Base-by-base conservation (phyloP, 2,113 vertebrate species). In the Catagonus wagneri region DNA sequence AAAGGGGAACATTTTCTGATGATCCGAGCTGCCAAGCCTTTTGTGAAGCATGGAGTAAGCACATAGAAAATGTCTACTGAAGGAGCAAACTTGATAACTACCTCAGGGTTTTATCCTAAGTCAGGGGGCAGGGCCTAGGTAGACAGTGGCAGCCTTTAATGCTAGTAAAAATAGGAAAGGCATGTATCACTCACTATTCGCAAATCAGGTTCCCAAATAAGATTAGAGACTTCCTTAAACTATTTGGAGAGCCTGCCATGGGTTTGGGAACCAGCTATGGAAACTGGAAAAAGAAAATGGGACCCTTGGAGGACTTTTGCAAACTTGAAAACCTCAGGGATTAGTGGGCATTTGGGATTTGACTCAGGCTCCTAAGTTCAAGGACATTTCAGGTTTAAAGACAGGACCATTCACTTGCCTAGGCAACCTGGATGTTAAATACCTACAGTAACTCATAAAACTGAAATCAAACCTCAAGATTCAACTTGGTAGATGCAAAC, bases 181-280 rank as follows among this genome's bases (percentile, higher is more conserved):
- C 29, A n/a, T 15, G 12, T 15, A 12, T 0, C 44, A 14, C n/a
- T 87, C 17, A 89, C 56, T 20, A 44, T 76, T 84, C 94, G 39
- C 60, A 95, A 95, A 94, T 76, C 29, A 44, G 11, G 13, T 80
- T 80, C 32, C 17, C 44, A 93, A 65, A 44, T 85, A 78, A 95
- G 68, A 94, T 54, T 76, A 44, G 27, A 39, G 4, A 78, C 74
- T 76, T 71, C 44, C 89, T 93, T 58, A 61, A 29, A 22, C 52
- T 17, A 34, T 68, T 52, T 92, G 27, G 81, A 78, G 56, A 84
- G 7, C 27, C 54, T 72, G 52, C 44, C n/a, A 19, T 56, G 14
- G 29, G 20, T 58, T 58, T 75, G 22, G n/a, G 14, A 23, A 32
- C 25, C 20, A 60, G 44, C 36, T 83, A 95, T 61, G 44, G 27